Evolutionary conservation across 2,113 vertebrate species (phyloP).

Genomic region (Octodon degus): DNA sequence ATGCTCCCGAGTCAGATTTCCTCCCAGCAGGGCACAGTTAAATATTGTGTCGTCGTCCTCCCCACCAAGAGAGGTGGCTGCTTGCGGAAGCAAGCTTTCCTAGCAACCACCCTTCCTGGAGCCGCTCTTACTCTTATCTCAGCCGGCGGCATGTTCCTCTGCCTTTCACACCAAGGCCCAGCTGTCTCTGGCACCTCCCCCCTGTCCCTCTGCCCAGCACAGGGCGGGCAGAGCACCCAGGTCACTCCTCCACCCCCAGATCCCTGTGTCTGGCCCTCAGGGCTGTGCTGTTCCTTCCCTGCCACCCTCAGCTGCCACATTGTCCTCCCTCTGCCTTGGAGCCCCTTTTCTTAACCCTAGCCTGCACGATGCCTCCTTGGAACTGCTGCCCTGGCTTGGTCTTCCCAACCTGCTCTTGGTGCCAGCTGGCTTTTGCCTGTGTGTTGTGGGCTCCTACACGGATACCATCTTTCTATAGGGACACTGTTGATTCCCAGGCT

Average conservation of each 20-base stretch:
- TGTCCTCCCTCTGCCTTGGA: neutral
- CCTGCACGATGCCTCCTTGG: neutral
- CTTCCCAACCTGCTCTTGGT: neutral
- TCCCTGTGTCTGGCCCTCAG: neutral
- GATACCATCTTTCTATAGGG: neutral
- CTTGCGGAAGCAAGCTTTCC: neutral
- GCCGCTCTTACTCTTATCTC: neutral
- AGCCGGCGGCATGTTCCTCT: neutral
- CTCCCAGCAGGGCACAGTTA: neutral
- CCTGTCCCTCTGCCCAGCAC: neutral
- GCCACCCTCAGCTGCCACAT: neutral
- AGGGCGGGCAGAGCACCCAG: neutral
- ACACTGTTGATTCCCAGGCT: neutral
- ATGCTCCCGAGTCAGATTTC: neutral
- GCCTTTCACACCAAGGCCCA: neutral
- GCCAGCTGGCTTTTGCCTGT: neutral
- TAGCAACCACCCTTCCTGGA: neutral
- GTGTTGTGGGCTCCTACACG: neutral
- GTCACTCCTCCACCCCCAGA: neutral
- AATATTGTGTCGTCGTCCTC: neutral
- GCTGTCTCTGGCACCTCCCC: neutral
- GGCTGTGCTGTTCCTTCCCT: neutral
- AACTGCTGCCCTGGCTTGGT: neutral
- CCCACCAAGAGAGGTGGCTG: too few species aligned
- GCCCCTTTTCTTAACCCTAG: neutral